A percentile compares a stretch with the other conserved stretches of the same genome.
Conservation (phyloP, 1,140 invertebrate genomes). For the Calliphora vicina region DNA sequence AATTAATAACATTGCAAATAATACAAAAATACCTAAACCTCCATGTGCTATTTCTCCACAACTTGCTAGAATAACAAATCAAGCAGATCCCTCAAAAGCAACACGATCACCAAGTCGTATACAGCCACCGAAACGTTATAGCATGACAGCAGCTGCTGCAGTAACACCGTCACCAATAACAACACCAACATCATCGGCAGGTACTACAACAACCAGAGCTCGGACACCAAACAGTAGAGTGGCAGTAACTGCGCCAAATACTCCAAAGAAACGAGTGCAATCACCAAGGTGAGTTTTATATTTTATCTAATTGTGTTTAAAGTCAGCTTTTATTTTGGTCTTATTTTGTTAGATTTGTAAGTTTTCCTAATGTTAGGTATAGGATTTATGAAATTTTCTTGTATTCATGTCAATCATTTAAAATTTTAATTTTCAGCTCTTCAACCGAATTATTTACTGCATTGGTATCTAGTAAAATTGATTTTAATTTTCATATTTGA, state of each 20-base stretch:
- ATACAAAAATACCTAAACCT: constrained; percentile 40
- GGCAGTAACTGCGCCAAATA: constrained; percentile 54
- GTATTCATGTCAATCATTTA: too few species aligned
- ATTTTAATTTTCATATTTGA: too few species aligned
- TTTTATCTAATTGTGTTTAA: too few species aligned
- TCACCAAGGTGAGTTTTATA: constrained; percentile 52
- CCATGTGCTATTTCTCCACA: constrained; percentile 49
- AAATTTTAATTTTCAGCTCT: too few species aligned
- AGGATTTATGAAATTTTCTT: too few species aligned
- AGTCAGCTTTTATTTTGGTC: too few species aligned
- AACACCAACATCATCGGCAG: constrained; percentile 40
- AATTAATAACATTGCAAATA: constrained; percentile 32
- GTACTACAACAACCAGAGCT: constrained; percentile 41
- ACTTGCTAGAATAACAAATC: constrained; percentile 51
- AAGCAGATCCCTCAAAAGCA: constrained; percentile 43
- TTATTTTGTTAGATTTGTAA: not conserved
- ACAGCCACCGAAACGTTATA: constrained; percentile 60
- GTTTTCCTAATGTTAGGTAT: too few species aligned
- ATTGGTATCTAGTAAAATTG: too few species aligned
- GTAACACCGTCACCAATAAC: constrained; percentile 34
- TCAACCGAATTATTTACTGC: too few species aligned
- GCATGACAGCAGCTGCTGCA: constrained; percentile 42
- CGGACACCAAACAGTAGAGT: constrained; percentile 55
- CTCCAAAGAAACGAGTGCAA: constrained; percentile 54
- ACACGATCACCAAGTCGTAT: constrained; percentile 61